Evolutionary conservation across 2,888 invertebrate species (phyloP).

Genomic region (Ectemnius continuus): DNA sequence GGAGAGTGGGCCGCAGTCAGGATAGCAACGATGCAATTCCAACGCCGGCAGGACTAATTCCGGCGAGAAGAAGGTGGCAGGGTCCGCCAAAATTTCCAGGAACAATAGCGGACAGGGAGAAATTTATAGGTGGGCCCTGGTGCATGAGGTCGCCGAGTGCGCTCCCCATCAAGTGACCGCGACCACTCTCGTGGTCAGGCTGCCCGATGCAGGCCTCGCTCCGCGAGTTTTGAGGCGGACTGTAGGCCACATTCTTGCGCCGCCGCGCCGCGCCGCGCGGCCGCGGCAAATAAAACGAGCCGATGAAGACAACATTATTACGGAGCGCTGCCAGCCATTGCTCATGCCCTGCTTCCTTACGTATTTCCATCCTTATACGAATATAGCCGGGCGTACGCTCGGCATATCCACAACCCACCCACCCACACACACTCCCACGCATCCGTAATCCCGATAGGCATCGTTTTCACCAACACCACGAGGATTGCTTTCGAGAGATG

Average conservation of each 20-base stretch:
- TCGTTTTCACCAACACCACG: background rate
- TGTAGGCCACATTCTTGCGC: slow-evolving; percentile 78
- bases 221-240: slow-evolving; percentile 76
- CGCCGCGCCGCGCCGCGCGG: slow-evolving; percentile 71
- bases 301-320: slow-evolving; percentile 78
- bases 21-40: too few relatives aligned
- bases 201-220: slow-evolving; percentile 66
- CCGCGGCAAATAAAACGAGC: slow-evolving; percentile 75
- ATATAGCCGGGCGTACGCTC: slow-evolving; percentile 29
- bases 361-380: slow-evolving; percentile 65
- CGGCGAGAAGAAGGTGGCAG: too few relatives aligned
- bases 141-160: background rate
- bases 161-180: background rate
- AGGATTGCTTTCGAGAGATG: slow-evolving; percentile 10
- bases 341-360: slow-evolving; percentile 76
- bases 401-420: slow-evolving; percentile 18
- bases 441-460: slow-evolving; percentile 38
- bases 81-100: too few relatives aligned
- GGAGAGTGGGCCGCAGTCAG: too few relatives aligned
- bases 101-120: slow-evolving; percentile 1
- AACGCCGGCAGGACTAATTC: too few relatives aligned
- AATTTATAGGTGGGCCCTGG: background rate
- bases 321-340: slow-evolving; percentile 76
- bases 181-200: background rate
- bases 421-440: slow-evolving; percentile 17